phyloP scores from a whole-genome alignment of 2,797 vertebrate species.

The Lutjanus campechanus region DNA sequence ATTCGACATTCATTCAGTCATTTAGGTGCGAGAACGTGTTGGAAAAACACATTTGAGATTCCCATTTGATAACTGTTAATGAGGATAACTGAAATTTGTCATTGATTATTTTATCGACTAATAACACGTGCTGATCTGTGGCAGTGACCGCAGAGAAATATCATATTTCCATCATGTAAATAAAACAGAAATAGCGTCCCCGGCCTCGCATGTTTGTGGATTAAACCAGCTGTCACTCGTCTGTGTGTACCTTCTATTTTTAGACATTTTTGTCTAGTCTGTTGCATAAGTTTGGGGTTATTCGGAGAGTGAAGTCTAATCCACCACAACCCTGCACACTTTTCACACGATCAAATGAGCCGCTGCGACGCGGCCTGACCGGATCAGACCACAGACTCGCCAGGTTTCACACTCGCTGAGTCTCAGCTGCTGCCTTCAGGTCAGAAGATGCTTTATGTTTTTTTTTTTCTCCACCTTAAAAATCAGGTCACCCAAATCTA shows the following conservation, averaged over 20 bases:
- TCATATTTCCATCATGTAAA: not conserved
- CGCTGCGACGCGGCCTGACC: not conserved
- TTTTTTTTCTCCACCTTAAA: slow-evolving; percentile 8
- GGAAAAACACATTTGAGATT: too few relatives aligned
- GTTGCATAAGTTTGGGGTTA: slow-evolving; percentile 57
- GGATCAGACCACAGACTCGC: not conserved
- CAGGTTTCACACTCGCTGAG: not conserved
- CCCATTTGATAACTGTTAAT: too few relatives aligned
- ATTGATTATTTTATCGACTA: not conserved
- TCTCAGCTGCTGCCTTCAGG: slow-evolving; percentile 50
- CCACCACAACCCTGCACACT: not conserved
- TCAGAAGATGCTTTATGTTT: slow-evolving; percentile 14
- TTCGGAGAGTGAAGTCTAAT: slow-evolving; percentile 41
- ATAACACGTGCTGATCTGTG: not conserved
- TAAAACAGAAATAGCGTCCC: not conserved
- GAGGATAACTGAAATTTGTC: not conserved
- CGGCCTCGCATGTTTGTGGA: not conserved
- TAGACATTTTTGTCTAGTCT: slow-evolving; percentile 29
- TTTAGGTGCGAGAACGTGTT: too few relatives aligned
- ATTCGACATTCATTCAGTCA: too few relatives aligned
- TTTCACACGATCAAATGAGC: not conserved
- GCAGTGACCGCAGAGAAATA: not conserved
- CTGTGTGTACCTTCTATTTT: slow-evolving; percentile 44
- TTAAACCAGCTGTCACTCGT: slow-evolving; percentile 29
- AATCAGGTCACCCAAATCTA: slow-evolving; percentile 62